phyloP scores from a whole-genome alignment of 2,888 invertebrate genomes.

The Lathronympha strigana region DNA sequence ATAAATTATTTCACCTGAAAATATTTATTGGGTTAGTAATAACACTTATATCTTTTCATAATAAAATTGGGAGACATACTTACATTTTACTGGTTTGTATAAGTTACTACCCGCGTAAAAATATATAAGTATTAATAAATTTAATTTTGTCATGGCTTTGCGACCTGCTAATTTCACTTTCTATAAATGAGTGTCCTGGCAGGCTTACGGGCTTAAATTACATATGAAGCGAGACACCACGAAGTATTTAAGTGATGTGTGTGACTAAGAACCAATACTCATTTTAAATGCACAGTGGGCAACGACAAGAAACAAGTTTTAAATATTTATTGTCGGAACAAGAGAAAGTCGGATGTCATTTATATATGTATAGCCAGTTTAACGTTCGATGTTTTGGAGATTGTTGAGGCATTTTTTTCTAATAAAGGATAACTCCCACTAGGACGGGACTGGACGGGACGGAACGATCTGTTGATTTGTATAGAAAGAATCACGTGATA shows the following conservation, averaged over 20 bases:
- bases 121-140: conserved; percentile 22
- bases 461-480: no score
- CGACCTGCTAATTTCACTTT: conserved; percentile 43
- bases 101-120: conserved; percentile 10
- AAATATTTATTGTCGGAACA: conserved; percentile 73
- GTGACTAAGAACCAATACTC: conserved; percentile 66
- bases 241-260: conserved; percentile 73
- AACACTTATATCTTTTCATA: conserved; percentile 5
- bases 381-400: conserved; percentile 11
- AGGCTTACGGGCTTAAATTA: conserved; percentile 68
- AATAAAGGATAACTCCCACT: no score
- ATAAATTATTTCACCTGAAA: conserved; percentile 54
- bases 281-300: conserved; percentile 67
- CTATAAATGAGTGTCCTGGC: conserved; percentile 54
- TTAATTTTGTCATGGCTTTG: conserved; percentile 29
- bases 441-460: no score
- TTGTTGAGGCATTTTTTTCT: not conserved
- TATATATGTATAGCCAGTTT: conserved; percentile 20
- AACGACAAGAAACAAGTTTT: conserved; percentile 76
- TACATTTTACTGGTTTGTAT: conserved; percentile 16
- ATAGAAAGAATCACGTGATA: no score
- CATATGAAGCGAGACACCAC: conserved; percentile 62
- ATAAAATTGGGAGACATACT: not conserved
- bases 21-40: conserved; percentile 47
- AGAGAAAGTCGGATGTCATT: conserved; percentile 65